Evolutionary conservation across 2,888 invertebrate genomes (phyloP), one percentile per base, ranked within the genome.

Genomic region (Pachydiplax longipennis): DNA sequence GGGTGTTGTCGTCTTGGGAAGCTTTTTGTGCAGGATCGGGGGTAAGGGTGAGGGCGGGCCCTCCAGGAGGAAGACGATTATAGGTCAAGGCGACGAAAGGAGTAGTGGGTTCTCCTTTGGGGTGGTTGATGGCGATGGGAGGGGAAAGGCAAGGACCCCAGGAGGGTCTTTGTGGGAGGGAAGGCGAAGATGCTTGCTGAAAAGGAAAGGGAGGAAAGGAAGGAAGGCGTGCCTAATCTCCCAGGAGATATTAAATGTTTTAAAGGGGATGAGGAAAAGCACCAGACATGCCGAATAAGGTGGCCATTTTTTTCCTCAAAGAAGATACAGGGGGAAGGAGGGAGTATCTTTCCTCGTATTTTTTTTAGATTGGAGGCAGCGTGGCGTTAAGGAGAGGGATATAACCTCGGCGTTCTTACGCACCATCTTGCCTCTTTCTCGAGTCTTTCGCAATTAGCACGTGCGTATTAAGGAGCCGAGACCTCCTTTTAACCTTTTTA

Each of bases 221-320:
- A 25, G 65, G 65, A 35, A 65, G 61, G 87, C 61, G 87, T 87
- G 87, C 40, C 87, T 87, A 37, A 65, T 61, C 87, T 87, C 87
- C 87, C 87, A 61, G 87, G 87, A 87, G 87, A 87, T 87, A 87
- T 87, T 87, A 87, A 87, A 87, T 37, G 87, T 40, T 61, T 87
- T 87, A 87, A 87, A 87, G 87, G 61, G 61, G 87, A 87, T 87
- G 58, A n/a, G 87, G 31, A 31, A 73, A 25, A 73, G 31, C 31
- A 31, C 25, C 73, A 31, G 31, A 73, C 25, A 73, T 73, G 25
- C 73, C 73, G 73, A 73, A 73, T 73, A 73, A 73, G 73, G 73
- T 73, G 25, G 73, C 73, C 73, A 73, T 73, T 73, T 73, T 73
- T 73, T 25, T 31, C n/a, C 73, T 73, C 73, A 3, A 73, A 73